These are phyloP conservation scores for Leptoteleia sp. DNA, from an alignment of 1,140 invertebrate species.

Conservation along the genomic window DNA sequence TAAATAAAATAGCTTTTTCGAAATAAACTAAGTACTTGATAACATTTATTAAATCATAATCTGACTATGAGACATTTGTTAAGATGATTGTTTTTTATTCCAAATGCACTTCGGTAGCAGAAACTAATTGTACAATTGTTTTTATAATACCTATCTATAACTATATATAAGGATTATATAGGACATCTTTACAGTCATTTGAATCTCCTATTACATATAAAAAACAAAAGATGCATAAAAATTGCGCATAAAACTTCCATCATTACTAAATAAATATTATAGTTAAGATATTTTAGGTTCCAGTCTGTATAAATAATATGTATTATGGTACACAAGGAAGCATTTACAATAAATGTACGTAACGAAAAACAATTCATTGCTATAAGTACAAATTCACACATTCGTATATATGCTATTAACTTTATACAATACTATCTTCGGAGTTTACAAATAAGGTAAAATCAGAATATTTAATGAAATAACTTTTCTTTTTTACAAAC, in stretches of 20 bases:
- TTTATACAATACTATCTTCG: slow-evolving; percentile 36
- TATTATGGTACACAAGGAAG: slow-evolving; percentile 55
- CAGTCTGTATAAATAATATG: slow-evolving; percentile 63
- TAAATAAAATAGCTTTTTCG: slow-evolving; percentile 6
- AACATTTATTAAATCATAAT: slow-evolving; percentile 17
- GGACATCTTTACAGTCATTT: slow-evolving; percentile 46
- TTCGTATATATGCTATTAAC: slow-evolving; percentile 18
- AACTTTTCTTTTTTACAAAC: too few relatives aligned
- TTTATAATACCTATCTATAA: slow-evolving; percentile 7
- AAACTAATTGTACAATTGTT: too few relatives aligned
- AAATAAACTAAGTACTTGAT: neutral
- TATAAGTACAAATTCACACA: slow-evolving; percentile 48
- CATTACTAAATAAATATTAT: slow-evolving; percentile 57
- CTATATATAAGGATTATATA: slow-evolving; percentile 1
- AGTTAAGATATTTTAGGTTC: slow-evolving; percentile 39
- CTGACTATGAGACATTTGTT: slow-evolving; percentile 4
- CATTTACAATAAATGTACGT: slow-evolving; percentile 51
- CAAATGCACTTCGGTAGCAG: neutral
- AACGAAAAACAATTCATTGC: slow-evolving; percentile 36
- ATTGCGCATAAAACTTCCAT: slow-evolving; percentile 2
- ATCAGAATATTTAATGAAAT: slow-evolving; percentile 14
- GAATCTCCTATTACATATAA: slow-evolving; percentile 21
- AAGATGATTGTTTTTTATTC: slow-evolving; percentile 1
- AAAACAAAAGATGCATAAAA: slow-evolving; percentile 10
- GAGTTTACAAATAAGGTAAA: slow-evolving; percentile 29